Conservation (phyloP, 2,888 invertebrate species). For the Nesidiocoris tenuis region DNA sequence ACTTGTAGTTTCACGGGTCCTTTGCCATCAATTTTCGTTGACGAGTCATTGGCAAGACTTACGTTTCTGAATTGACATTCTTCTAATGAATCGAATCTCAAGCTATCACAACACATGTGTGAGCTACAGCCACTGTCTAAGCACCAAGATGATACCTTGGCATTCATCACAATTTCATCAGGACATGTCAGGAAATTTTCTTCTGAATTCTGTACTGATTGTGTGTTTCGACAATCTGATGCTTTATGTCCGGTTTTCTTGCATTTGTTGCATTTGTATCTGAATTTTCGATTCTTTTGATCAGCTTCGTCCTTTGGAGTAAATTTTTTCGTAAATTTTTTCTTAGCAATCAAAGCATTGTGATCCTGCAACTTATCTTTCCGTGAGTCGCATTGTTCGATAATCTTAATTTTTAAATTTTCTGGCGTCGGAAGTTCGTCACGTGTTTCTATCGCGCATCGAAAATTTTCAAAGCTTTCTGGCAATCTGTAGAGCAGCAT, state of each 20-base stretch:
- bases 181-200: background rate
- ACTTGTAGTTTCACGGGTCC: background rate
- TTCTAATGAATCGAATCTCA: background rate
- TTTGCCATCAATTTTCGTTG: background rate
- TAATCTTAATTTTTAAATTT: background rate
- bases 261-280: background rate
- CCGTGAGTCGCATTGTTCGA: background rate
- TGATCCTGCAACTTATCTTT: background rate
- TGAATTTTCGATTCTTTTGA: background rate
- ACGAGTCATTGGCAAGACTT: background rate
- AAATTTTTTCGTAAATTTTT: background rate
- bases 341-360: background rate
- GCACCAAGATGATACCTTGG: background rate
- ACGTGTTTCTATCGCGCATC: background rate
- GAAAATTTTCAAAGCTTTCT: background rate
- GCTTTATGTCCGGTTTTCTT: background rate
- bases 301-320: background rate
- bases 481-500: background rate
- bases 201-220: background rate
- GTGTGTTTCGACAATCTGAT: background rate
- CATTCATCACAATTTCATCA: background rate
- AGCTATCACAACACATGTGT: background rate
- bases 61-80: background rate
- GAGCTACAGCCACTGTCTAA: slow-evolving; percentile 15
- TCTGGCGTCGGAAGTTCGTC: background rate